Evolutionary conservation across 2,113 vertebrate genomes (phyloP).

Genomic region (Bujurquina vittata): DNA sequence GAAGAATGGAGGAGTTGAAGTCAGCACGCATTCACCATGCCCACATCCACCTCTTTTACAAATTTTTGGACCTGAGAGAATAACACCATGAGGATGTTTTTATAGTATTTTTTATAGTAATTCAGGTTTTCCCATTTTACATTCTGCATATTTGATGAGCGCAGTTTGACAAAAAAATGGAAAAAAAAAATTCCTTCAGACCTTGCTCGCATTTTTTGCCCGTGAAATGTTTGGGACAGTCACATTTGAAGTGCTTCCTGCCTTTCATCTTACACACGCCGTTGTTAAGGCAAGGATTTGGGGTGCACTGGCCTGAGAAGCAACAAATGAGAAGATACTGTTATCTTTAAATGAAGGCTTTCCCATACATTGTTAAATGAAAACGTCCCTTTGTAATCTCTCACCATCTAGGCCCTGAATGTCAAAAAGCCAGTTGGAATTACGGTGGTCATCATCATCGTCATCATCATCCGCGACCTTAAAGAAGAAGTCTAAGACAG

Average conservation of each 20-base stretch:
- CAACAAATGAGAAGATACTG: background rate
- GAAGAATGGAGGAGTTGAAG: constrained; percentile 63
- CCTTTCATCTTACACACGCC: constrained; percentile 73
- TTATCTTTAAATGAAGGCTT: background rate
- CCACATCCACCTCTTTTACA: constrained; percentile 70
- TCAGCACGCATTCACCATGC: constrained; percentile 78
- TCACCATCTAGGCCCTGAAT: constrained; percentile 71
- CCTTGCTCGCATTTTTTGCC: constrained; percentile 78
- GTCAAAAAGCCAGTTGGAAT: constrained; percentile 69
- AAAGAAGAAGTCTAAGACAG: constrained; percentile 53
- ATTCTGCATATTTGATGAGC: background rate
- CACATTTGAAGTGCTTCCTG: constrained; percentile 60
- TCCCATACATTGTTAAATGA: background rate
- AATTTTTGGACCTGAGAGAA: constrained; percentile 49
- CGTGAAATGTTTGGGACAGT: constrained; percentile 68
- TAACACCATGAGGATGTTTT: background rate
- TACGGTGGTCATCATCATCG: constrained; percentile 36
- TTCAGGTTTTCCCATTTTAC: background rate
- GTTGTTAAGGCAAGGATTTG: constrained; percentile 77
- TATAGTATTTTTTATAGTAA: background rate
- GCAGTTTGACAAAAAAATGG: background rate
- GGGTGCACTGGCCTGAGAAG: constrained; percentile 69
- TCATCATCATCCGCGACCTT: constrained; percentile 45
- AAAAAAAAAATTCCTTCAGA: constrained; percentile 25
- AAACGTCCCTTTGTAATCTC: background rate